A percentile compares a stretch with the other conserved stretches of the same genome.
phyloP scores from a whole-genome alignment of 2,797 vertebrate species.

The Platyrinchus mystaceus region DNA sequence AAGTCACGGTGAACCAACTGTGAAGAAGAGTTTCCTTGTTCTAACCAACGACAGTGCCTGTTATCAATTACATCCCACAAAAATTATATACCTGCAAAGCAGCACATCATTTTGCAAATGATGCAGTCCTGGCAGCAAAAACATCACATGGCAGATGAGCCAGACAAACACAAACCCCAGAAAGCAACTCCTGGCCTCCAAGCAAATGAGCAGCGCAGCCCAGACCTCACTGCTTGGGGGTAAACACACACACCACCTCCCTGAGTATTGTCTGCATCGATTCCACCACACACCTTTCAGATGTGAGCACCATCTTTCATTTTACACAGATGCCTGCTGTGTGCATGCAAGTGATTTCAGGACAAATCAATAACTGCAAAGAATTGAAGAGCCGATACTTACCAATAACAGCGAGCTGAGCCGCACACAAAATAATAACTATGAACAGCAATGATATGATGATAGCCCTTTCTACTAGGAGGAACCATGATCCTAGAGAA shows the following conservation, averaged over 20 bases:
- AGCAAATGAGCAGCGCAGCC: background rate
- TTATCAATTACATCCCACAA: background rate
- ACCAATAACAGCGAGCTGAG: conserved; percentile 71
- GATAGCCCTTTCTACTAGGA: conserved; percentile 63
- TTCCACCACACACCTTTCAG: background rate
- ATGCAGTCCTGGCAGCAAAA: background rate
- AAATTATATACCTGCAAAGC: background rate
- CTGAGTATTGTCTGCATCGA: background rate
- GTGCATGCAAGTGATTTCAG: background rate
- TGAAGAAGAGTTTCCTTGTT: background rate
- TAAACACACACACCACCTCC: background rate
- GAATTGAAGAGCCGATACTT: conserved; percentile 61
- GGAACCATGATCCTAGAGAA: conserved; percentile 71
- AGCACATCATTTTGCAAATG: background rate
- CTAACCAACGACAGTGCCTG: background rate
- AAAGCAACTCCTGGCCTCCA: background rate
- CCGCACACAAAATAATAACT: conserved; percentile 64
- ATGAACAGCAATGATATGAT: conserved; percentile 63
- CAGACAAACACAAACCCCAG: background rate
- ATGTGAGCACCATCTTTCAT: background rate
- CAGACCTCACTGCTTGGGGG: background rate
- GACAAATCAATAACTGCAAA: background rate
- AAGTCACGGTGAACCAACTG: background rate
- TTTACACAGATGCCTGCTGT: background rate
- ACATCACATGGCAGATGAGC: background rate